These are phyloP conservation scores for Amiota mariae DNA, from an alignment of 2,888 invertebrate genomes.

Conservation along the genomic window DNA sequence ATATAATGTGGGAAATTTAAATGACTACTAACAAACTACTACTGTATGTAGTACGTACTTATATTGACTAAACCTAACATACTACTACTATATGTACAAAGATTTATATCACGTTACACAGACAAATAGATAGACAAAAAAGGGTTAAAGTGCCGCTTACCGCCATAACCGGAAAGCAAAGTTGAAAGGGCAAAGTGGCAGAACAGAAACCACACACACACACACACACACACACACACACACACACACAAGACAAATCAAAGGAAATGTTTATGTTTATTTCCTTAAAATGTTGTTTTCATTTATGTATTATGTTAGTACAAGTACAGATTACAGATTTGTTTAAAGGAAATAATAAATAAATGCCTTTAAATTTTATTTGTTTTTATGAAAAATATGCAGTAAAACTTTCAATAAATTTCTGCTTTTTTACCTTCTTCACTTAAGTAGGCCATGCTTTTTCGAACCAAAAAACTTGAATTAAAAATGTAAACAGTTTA, in stretches of 20 bases:
- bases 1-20: slow-evolving; percentile 47
- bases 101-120: slow-evolving; percentile 18
- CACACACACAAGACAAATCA: neutral
- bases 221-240: neutral
- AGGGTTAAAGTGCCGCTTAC: slow-evolving; percentile 5
- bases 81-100: slow-evolving; percentile 23
- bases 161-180: slow-evolving; percentile 38
- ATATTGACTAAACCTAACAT: neutral
- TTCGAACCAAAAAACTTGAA: neutral
- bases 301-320: too few species aligned
- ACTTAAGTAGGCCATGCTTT: slow-evolving; percentile 3
- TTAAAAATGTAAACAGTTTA: neutral
- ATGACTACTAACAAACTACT: slow-evolving; percentile 39
- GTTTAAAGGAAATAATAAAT: too few species aligned
- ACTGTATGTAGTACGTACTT: neutral
- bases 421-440: too few species aligned
- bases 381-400: too few species aligned
- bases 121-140: neutral
- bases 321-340: too few species aligned
- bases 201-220: neutral
- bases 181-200: slow-evolving; percentile 27
- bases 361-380: too few species aligned
- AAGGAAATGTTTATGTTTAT: slow-evolving; percentile 12
- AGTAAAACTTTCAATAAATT: too few species aligned
- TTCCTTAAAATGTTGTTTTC: neutral